A percentile compares a stretch with the other conserved stretches of the same genome.
phyloP scores from a whole-genome alignment of 2,797 vertebrate species.

The Pelochelys cantorii region DNA sequence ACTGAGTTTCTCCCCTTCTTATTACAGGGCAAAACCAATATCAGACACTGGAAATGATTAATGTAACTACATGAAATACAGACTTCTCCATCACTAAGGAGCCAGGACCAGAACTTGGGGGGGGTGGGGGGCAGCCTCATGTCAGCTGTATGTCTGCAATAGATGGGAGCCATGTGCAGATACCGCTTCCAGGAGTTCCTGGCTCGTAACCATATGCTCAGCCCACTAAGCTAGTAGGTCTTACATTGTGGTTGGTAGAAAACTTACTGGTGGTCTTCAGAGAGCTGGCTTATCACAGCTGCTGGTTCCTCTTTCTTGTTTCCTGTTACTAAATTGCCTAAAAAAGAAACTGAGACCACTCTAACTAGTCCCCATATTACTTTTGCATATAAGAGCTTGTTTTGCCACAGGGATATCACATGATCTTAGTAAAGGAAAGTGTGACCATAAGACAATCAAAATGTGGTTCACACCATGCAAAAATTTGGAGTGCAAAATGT shows the following conservation, averaged over 20 bases:
- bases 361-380: background rate
- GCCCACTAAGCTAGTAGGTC: background rate
- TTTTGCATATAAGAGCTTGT: background rate
- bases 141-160: fast-evolving
- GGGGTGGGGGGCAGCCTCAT: fast-evolving
- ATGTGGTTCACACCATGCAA: background rate
- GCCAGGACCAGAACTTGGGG: background rate
- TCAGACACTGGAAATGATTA: background rate
- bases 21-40: background rate
- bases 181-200: background rate
- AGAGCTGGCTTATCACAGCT: background rate
- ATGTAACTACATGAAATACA: background rate
- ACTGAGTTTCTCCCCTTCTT: background rate
- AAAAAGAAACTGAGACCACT: background rate
- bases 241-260: background rate
- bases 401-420: background rate
- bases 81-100: background rate
- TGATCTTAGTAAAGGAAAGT: background rate
- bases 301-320: background rate
- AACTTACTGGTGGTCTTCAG: background rate
- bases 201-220: background rate
- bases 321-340: background rate
- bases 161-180: background rate
- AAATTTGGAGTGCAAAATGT: background rate
- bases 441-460: background rate